Percentiles rank a stretch among this genome's conserved stretches.
phyloP scores from a whole-genome alignment of 2,113 vertebrate genomes.

The Hypocryptadius cinnamomeus region DNA sequence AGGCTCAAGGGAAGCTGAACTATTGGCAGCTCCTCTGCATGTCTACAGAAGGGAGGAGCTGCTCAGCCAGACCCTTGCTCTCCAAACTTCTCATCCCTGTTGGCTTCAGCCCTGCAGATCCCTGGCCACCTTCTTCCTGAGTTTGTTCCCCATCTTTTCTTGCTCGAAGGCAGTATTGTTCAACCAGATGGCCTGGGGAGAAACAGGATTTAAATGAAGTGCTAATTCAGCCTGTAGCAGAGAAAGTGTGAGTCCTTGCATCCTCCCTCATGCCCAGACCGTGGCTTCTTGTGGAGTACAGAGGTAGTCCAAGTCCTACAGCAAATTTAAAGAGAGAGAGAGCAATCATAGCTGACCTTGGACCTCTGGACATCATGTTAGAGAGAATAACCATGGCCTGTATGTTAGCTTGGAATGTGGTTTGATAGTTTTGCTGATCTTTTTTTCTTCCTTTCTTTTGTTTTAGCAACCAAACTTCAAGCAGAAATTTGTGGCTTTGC shows the following conservation, averaged over 20 bases:
- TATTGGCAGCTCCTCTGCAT: neutral
- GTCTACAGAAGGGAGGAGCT: neutral
- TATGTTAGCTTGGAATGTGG: neutral
- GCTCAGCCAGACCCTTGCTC: neutral
- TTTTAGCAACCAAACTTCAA: constrained; percentile 98
- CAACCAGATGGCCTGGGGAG: neutral
- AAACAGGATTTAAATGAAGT: neutral
- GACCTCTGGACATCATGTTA: neutral
- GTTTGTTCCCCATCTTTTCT: neutral
- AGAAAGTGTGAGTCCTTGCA: neutral
- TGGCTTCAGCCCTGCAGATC: neutral
- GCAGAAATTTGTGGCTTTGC: constrained; percentile 92
- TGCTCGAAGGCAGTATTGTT: neutral
- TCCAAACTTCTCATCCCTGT: neutral
- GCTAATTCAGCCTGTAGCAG: neutral
- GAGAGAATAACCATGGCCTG: neutral
- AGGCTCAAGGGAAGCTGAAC: neutral
- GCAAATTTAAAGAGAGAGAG: neutral
- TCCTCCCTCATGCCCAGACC: neutral
- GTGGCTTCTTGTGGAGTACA: neutral
- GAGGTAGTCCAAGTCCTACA: neutral
- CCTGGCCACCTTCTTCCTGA: neutral
- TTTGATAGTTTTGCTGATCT: neutral
- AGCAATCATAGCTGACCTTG: neutral
- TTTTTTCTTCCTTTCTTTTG: neutral